These are phyloP conservation scores for Caradrina clavipalpis DNA, from an alignment of 2,888 invertebrate genomes.

Conservation along the genomic window DNA sequence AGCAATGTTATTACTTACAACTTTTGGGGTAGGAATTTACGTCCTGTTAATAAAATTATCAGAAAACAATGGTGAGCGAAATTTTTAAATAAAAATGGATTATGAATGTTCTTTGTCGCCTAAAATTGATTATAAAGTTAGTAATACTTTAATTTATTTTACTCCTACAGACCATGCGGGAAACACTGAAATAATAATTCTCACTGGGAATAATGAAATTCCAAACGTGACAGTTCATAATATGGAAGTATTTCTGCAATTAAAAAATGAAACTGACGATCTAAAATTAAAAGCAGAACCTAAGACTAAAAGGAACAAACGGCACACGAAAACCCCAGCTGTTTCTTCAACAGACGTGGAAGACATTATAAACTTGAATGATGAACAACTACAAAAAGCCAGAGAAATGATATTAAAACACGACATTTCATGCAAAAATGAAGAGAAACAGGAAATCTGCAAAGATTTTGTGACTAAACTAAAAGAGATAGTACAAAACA, in stretches of 20 bases:
- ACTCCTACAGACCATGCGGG: constrained; percentile 70
- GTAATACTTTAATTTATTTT: background rate
- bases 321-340: constrained; percentile 48
- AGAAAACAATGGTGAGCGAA: constrained; percentile 73
- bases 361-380: constrained; percentile 68
- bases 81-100: background rate
- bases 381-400: constrained; percentile 73
- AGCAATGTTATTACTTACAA: constrained; percentile 69
- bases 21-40: constrained; percentile 73
- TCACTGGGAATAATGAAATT: constrained; percentile 73
- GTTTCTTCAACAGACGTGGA: constrained; percentile 30
- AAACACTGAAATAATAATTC: constrained; percentile 78
- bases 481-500: constrained; percentile 67
- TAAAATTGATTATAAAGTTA: background rate
- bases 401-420: constrained; percentile 80
- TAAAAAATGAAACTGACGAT: constrained; percentile 72
- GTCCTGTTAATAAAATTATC: constrained; percentile 72
- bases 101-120: background rate
- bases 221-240: constrained; percentile 74
- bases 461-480: constrained; percentile 79
- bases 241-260: constrained; percentile 72
- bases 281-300: constrained; percentile 32
- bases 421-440: constrained; percentile 76
- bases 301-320: constrained; percentile 70
- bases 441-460: constrained; percentile 76